phyloP scores from a whole-genome alignment of 2,888 invertebrate genomes.

The Pandemis heparana region DNA sequence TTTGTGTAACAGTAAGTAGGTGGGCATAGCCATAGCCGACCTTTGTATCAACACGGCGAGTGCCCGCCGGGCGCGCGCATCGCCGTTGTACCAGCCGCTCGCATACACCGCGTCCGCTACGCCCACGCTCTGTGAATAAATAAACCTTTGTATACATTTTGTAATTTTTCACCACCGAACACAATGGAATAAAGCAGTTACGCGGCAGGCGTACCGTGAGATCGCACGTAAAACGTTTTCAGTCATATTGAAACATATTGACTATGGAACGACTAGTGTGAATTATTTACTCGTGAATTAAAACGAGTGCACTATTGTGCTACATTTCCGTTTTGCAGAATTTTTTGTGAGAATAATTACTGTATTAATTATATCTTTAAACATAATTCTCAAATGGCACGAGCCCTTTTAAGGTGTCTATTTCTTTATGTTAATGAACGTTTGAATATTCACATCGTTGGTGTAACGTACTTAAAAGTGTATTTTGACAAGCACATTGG shows the following conservation, averaged over 20 bases:
- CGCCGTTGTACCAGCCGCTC: conserved; percentile 68
- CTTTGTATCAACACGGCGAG: conserved; percentile 68
- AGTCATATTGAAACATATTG: conserved; percentile 2
- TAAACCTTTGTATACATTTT: conserved; percentile 19
- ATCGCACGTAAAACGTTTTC: conserved; percentile 7
- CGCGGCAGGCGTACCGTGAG: neutral
- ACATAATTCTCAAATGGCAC: neutral
- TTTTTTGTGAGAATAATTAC: neutral
- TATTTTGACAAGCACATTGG: neutral
- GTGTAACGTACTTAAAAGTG: neutral
- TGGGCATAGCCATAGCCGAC: conserved; percentile 49
- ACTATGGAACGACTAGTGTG: neutral
- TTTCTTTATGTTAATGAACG: neutral
- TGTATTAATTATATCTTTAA: neutral
- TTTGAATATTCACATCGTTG: neutral
- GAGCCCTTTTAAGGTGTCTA: neutral
- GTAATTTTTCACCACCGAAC: neutral
- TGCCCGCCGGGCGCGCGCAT: conserved; percentile 62
- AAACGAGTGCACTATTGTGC: neutral
- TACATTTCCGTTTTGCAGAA: neutral
- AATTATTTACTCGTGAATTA: neutral
- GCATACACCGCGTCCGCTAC: conserved; percentile 72
- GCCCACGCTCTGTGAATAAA: conserved; percentile 63
- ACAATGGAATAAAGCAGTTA: conserved; percentile 15
- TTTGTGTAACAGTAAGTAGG: neutral